Evolutionary conservation across 2,888 invertebrate genomes (phyloP).

Genomic region (Orchesellides sinensis): DNA sequence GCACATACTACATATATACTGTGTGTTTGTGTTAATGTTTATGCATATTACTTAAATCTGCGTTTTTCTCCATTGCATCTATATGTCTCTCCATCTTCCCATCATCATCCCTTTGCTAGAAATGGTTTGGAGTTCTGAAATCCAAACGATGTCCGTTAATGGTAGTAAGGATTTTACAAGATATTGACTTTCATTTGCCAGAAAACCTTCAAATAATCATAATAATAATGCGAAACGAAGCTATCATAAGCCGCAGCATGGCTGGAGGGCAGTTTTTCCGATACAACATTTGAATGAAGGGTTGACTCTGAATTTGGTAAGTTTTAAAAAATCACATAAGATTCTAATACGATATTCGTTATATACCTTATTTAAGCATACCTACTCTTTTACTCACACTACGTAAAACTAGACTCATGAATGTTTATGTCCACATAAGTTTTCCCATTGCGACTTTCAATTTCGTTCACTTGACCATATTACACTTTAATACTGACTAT

Average conservation of each 20-base stretch:
- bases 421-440: background rate
- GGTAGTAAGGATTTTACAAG: no score
- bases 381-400: no score
- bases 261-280: conserved; percentile 52
- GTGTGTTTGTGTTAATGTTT: background rate
- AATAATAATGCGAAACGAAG: conserved; percentile 19
- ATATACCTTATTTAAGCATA: no score
- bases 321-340: conserved; percentile 2
- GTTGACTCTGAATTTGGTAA: conserved; percentile 43
- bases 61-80: background rate
- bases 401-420: background rate
- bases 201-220: background rate
- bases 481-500: conserved; percentile 33
- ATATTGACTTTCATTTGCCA: background rate
- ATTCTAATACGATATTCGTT: no score
- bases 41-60: background rate
- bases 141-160: no score
- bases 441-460: conserved; percentile 47
- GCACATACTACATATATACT: no score
- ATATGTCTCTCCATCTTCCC: background rate
- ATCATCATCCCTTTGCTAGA: no score
- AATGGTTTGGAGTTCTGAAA: no score
- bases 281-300: conserved; percentile 40
- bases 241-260: background rate
- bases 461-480: conserved; percentile 52